phyloP scores from a whole-genome alignment of 2,888 invertebrate genomes.

The Lasioglossum malachurum region DNA sequence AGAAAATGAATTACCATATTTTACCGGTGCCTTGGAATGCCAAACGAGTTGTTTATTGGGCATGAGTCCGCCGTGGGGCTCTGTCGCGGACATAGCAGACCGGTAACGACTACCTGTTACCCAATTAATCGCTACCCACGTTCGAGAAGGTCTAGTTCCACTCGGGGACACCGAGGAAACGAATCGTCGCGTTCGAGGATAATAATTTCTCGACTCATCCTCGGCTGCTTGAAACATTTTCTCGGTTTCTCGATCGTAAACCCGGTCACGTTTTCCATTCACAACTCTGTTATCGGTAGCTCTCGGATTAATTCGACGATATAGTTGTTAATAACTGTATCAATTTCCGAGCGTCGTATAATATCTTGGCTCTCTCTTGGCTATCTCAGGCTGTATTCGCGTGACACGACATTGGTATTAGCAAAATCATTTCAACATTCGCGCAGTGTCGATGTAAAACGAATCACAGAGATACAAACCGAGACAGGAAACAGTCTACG shows the following conservation, averaged over 20 bases:
- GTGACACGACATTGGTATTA: background rate
- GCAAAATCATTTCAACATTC: background rate
- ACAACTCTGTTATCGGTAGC: background rate
- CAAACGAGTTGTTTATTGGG: constrained; percentile 33
- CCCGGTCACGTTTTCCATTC: background rate
- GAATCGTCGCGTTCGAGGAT: constrained; percentile 13
- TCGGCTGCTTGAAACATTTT: background rate
- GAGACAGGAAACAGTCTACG: background rate
- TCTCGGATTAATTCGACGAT: background rate
- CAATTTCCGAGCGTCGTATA: background rate
- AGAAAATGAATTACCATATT: constrained; percentile 50
- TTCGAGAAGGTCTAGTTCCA: constrained; percentile 43
- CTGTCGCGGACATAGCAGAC: constrained; percentile 27
- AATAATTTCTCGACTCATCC: constrained; percentile 15
- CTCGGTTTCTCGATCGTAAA: background rate
- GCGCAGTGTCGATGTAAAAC: background rate
- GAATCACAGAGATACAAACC: background rate
- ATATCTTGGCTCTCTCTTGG: too few species aligned
- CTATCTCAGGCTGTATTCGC: background rate
- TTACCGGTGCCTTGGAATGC: constrained; percentile 34
- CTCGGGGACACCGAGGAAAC: background rate
- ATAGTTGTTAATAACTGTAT: background rate
- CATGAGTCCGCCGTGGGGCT: constrained; percentile 21
- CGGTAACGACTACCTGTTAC: constrained; percentile 62
- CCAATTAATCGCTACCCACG: constrained; percentile 68